Conservation (phyloP, 2,113 vertebrate species). For the Eclectus roratus region DNA sequence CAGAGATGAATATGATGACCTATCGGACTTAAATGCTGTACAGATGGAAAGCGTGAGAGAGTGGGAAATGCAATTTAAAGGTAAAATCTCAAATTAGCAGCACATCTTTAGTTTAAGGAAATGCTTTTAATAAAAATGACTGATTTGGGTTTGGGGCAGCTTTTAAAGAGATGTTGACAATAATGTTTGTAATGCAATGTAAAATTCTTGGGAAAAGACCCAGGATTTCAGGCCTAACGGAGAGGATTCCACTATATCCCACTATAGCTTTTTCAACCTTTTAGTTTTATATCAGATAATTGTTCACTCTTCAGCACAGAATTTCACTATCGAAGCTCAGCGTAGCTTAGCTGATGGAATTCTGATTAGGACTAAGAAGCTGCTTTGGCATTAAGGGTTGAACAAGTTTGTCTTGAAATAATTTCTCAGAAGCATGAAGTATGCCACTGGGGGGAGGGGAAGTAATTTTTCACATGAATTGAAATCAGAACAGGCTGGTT, state of each 20-base stretch:
- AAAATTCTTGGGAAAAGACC: neutral
- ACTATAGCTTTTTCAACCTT: neutral
- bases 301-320: neutral
- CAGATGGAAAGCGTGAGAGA: slow-evolving; percentile 99
- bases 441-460: neutral
- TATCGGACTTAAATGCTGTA: slow-evolving; percentile 96
- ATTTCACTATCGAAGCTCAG: neutral
- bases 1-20: slow-evolving; percentile 94
- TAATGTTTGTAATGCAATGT: neutral
- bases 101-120: neutral
- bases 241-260: neutral
- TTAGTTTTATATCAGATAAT: neutral
- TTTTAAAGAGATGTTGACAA: neutral
- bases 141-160: neutral
- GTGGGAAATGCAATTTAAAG: slow-evolving; percentile 99
- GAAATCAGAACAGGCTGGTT: neutral
- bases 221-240: neutral
- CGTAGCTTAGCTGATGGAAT: neutral
- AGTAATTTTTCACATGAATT: neutral
- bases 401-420: neutral
- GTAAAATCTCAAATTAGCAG: slow-evolving; percentile 70
- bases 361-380: neutral
- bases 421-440: neutral
- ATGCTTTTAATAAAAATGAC: neutral
- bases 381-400: neutral